Base-by-base conservation (phyloP, 2,888 invertebrate genomes). In the Thereva unica region DNA sequence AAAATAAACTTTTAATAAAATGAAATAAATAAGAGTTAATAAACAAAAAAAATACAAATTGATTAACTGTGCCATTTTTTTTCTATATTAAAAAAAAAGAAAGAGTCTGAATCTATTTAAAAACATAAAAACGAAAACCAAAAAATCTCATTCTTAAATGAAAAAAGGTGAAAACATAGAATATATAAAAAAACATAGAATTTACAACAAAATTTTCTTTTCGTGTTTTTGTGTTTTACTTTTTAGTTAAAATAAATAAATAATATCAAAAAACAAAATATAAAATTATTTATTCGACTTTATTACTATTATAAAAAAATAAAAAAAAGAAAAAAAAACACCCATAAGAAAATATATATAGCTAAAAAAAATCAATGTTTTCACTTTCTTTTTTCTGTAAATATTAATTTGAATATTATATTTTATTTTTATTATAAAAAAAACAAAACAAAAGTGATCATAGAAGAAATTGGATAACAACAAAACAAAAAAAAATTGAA, bases 291-390 rank as follows among this genome's bases (percentile, higher is more conserved):
- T 2, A 23, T 23, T 23, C 23, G 23, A 23, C 23, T 23, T 23
- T 23, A 2, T 23, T 23, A 23, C 2, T 23, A 23, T 23, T 2
- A 23, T 23, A 23, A 23, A 23, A 23, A 23, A 23, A 23, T n/a
- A 23, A 23, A 2, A 23, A 2, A 23, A 23, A 23, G 1, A 23
- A 23, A 23, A 23, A 23, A 23, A 23, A 23, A 23, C 23, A 23
- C 23, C 23, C 23, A 1, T 23, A 23, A 23, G 23, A 23, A 23
- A 23, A 23, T 23, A 23, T 23, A 23, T 50, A 47, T 34, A 7
- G 12, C n/a, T 56, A 56, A 56, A 12, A 59, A 59, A 59, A 59
- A 59, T 59, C 57, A 59, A 59, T 59, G 45, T 59, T 59, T 59
- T 59, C 47, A 47, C 57, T 59, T 59, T 10, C 45, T 45, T 59